phyloP scores from a whole-genome alignment of 64 coral and sea anemone genomes.

The Montipora cactus region DNA sequence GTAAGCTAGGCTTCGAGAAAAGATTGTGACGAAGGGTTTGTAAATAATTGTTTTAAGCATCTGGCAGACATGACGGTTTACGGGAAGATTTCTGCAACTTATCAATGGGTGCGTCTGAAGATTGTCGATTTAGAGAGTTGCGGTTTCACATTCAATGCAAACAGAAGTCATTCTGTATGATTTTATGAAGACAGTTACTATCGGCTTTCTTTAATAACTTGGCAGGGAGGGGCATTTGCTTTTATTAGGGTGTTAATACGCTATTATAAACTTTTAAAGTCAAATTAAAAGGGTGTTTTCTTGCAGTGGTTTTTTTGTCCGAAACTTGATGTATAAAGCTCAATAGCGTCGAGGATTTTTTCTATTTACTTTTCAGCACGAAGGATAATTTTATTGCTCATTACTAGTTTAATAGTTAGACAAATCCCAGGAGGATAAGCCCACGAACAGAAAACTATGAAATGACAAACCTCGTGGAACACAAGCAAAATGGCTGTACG shows the following conservation, averaged over 20 bases:
- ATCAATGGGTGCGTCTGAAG: background rate
- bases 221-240: background rate
- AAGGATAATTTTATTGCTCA: background rate
- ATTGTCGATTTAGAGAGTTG: background rate
- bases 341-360: background rate
- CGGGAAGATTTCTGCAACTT: background rate
- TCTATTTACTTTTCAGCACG: no score
- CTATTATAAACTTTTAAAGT: background rate
- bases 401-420: background rate
- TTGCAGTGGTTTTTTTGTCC: background rate
- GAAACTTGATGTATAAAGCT: background rate
- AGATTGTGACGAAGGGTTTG: slow-evolving; percentile 25
- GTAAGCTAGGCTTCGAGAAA: background rate
- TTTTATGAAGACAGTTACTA: background rate
- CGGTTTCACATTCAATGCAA: slow-evolving; percentile 36
- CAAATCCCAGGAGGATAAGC: background rate
- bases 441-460: background rate
- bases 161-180: slow-evolving; percentile 30
- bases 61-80: background rate
- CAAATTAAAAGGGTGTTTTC: background rate
- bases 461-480: background rate
- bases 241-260: background rate
- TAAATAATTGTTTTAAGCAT: slow-evolving; percentile 48
- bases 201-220: background rate
- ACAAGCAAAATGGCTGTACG: no score